A percentile compares a stretch with the other conserved stretches of the same genome.
Conservation (phyloP, 2,113 vertebrate genomes). For the Barnardius zonarius region DNA sequence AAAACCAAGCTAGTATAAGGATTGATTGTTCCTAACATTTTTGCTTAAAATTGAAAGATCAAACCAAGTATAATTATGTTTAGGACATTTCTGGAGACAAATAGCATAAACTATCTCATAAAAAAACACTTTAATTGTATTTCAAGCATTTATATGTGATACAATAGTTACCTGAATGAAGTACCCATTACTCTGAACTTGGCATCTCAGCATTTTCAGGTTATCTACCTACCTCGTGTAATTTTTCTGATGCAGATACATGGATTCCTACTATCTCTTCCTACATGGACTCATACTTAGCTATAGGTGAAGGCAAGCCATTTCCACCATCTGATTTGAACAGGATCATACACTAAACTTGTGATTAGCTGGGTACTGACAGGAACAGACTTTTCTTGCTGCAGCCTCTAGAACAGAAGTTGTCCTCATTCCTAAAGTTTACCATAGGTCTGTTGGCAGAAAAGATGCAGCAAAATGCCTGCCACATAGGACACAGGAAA, state of each 20-base stretch:
- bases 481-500: background rate
- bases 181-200: background rate
- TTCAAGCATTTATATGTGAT: background rate
- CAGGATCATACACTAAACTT: too few species aligned
- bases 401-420: background rate
- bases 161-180: background rate
- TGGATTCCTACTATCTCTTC: background rate
- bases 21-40: background rate
- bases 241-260: background rate
- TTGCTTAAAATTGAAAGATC: background rate
- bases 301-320: background rate
- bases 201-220: background rate
- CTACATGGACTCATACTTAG: too few species aligned
- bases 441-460: background rate
- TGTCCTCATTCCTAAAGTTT: background rate
- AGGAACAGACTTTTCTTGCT: background rate
- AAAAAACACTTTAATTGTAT: background rate
- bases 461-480: background rate
- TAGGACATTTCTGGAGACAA: background rate
- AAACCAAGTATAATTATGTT: background rate
- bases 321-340: accelerated
- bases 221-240: background rate
- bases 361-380: background rate
- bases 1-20: background rate
- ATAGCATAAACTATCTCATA: background rate